A percentile compares a stretch with the other conserved stretches of the same genome.
Evolutionary conservation across 1,140 invertebrate species (phyloP).

Genomic region (Penaeus japonicus): DNA sequence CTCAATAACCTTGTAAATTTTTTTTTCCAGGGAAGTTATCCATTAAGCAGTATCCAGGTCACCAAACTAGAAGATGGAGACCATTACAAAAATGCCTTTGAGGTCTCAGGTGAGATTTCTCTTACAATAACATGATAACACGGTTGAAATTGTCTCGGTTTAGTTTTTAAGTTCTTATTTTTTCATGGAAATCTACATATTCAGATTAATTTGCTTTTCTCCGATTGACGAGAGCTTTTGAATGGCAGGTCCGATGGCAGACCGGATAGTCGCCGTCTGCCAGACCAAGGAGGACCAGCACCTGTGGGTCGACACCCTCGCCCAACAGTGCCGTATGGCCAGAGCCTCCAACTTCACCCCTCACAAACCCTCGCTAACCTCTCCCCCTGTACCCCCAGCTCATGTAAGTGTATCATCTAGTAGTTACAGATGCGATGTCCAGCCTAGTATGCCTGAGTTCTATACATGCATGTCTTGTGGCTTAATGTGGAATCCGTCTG

Average conservation of each 20-base stretch:
- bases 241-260: slow-evolving; percentile 82
- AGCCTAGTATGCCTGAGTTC: background rate
- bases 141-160: no score
- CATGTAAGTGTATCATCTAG: slow-evolving; percentile 47
- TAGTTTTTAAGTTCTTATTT: no score
- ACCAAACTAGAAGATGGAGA: slow-evolving; percentile 81
- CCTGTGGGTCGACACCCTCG: slow-evolving; percentile 83
- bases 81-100: slow-evolving; percentile 85
- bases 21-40: slow-evolving; percentile 82
- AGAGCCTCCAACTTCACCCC: slow-evolving; percentile 63
- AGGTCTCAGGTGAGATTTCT: slow-evolving; percentile 76
- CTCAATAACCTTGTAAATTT: slow-evolving; percentile 19
- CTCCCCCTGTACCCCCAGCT: slow-evolving; percentile 47
- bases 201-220: background rate
- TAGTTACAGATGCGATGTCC: background rate
- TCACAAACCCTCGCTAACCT: slow-evolving; percentile 57
- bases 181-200: background rate
- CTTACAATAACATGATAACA: background rate
- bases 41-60: slow-evolving; percentile 83
- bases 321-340: slow-evolving; percentile 68
- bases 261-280: slow-evolving; percentile 86
- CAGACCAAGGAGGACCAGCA: slow-evolving; percentile 83
- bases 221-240: background rate
- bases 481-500: slow-evolving; percentile 22
- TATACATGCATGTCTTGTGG: slow-evolving; percentile 40